These are phyloP conservation scores for Campoletis sonorensis DNA, from an alignment of 1,140 invertebrate species.

Conservation along the genomic window DNA sequence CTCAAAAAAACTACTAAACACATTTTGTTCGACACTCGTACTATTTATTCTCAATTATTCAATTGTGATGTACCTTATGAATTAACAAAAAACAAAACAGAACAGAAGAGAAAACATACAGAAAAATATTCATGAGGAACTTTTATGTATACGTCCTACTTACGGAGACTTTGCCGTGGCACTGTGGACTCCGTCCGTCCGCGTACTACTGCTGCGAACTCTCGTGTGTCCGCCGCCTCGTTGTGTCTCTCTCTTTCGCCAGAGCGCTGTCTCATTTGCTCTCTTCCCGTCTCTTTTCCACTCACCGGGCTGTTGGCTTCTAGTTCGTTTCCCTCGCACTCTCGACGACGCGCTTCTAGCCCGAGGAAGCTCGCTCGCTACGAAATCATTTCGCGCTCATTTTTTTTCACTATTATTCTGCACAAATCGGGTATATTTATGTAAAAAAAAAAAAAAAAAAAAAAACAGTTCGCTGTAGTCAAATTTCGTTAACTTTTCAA, in stretches of 20 bases:
- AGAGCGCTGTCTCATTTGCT: constrained; percentile 9
- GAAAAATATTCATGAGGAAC: constrained; percentile 15
- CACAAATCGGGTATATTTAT: too few relatives aligned
- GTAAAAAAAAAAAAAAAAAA: too few relatives aligned
- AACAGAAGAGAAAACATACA: background rate
- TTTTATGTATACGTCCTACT: constrained; percentile 45
- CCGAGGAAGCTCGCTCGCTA: background rate
- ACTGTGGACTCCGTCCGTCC: constrained; percentile 44
- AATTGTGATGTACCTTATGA: background rate
- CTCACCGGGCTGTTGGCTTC: background rate
- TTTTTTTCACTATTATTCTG: background rate
- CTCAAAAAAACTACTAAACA: background rate
- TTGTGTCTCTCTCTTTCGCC: constrained; percentile 28
- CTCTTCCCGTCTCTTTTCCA: constrained; percentile 2
- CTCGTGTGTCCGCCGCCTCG: constrained; percentile 44
- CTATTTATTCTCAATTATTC: background rate
- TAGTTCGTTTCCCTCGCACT: constrained; percentile 30
- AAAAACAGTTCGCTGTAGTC: background rate
- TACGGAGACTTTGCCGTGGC: constrained; percentile 44
- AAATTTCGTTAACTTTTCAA: background rate
- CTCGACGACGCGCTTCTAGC: background rate
- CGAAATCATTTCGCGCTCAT: constrained; percentile 6
- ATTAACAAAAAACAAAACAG: background rate
- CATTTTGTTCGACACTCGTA: background rate
- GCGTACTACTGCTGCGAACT: constrained; percentile 41